Evolutionary conservation across 2,113 vertebrate species (phyloP).

Genomic region (Lichenostomus cassidix): DNA sequence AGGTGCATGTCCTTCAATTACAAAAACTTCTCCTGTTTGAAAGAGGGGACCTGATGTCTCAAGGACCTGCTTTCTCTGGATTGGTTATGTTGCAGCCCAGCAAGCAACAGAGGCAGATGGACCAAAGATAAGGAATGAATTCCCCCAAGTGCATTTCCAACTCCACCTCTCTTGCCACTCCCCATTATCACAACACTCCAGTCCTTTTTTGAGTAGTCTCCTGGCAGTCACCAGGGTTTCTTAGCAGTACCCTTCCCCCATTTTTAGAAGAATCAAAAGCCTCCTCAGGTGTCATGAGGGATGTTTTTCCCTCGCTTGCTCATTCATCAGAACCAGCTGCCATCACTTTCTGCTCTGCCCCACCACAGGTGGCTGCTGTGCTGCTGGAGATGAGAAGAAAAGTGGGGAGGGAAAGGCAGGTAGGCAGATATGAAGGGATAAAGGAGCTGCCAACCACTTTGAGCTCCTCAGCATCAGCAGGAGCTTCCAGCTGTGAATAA

Average conservation of each 20-base stretch:
- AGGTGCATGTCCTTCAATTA: not conserved
- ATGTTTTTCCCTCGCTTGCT: not conserved
- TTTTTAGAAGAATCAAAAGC: not conserved
- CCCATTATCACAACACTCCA: not conserved
- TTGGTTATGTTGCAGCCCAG: not conserved
- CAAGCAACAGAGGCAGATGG: not conserved
- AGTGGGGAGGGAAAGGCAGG: not conserved
- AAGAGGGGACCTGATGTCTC: not conserved
- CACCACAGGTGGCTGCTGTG: not conserved
- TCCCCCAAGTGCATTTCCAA: not conserved
- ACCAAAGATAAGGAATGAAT: not conserved
- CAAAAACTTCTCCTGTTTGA: conserved; percentile 1
- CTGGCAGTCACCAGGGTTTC: not conserved
- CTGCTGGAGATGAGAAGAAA: not conserved
- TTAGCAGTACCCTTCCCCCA: not conserved
- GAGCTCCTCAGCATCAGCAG: not conserved
- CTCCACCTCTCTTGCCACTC: conserved; percentile 12
- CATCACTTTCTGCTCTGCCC: not conserved
- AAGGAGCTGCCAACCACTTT: not conserved
- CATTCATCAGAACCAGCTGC: not conserved
- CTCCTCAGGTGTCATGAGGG: not conserved
- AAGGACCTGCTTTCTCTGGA: not conserved
- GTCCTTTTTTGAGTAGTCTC: not conserved
- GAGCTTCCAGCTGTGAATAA: not conserved
- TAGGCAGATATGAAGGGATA: not conserved